phyloP scores from a whole-genome alignment of 2,113 vertebrate genomes.

The Polypterus senegalus region DNA sequence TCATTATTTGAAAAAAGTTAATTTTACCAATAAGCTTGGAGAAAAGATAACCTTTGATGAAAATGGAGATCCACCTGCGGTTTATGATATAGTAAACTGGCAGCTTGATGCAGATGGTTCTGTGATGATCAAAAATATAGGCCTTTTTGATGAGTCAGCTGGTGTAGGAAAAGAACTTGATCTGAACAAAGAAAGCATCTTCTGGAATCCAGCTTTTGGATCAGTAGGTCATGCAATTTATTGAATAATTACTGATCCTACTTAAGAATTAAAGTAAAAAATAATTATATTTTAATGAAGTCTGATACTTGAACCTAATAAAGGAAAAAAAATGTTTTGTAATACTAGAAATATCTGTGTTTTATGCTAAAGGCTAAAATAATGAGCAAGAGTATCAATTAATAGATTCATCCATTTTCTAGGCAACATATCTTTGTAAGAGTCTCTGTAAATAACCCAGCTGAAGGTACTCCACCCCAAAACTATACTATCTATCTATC shows the following conservation, averaged over 20 bases:
- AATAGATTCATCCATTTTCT: too few species aligned
- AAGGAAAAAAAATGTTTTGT: too few species aligned
- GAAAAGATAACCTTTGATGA: slow-evolving; percentile 33
- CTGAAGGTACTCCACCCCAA: too few species aligned
- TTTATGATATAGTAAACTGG: slow-evolving; percentile 44
- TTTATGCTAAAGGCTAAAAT: too few species aligned
- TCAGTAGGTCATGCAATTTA: slow-evolving; percentile 15
- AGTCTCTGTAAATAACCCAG: too few species aligned
- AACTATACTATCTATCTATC: too few species aligned
- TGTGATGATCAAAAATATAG: slow-evolving; percentile 27
- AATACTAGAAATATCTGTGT: too few species aligned
- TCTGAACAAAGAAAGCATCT: slow-evolving; percentile 26
- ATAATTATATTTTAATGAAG: too few species aligned
- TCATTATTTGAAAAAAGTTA: slow-evolving; percentile 29
- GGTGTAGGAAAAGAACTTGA: slow-evolving; percentile 24
- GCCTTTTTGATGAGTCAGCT: slow-evolving; percentile 28
- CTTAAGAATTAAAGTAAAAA: background rate
- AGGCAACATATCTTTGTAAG: too few species aligned
- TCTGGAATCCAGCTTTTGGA: slow-evolving; percentile 26
- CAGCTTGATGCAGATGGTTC: slow-evolving; percentile 21
- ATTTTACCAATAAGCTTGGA: slow-evolving; percentile 31
- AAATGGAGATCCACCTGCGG: slow-evolving; percentile 32
- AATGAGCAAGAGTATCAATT: too few species aligned
- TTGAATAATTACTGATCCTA: background rate
- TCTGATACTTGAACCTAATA: too few species aligned